Base-by-base conservation (phyloP, 2,113 vertebrate genomes). In the Phalacrocorax carbo region DNA sequence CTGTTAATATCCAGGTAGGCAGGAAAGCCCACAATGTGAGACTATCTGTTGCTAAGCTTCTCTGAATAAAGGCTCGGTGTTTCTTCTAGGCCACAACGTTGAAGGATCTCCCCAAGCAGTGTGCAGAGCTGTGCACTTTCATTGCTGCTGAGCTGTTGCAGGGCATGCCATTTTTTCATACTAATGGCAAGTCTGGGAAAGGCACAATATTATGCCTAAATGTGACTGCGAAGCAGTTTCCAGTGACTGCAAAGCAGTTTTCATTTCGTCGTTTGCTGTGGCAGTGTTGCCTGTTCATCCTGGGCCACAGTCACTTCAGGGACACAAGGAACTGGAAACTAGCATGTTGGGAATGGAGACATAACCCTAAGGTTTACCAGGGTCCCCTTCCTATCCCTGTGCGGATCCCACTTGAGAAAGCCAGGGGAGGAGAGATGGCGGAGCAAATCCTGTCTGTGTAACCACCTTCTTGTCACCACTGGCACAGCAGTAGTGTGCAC, bases 401-500 rank as follows among this genome's bases (percentile, higher is more conserved):
- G 18, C 27, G 68, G 40, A 75, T 72, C 6, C 16, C 6, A n/a
- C 23, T 32, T 32, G 57, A 72, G 57, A 57, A 54, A 70, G 25
- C 15, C n/a, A 42, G 26, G 18, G 62, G 17, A 76, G 64, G 26
- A 55, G 19, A 61, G 49, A 13, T 9, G 44, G 27, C 32, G 78
- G 40, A 26, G 20, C 20, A 66, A 20, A 19, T 55, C 0, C 0
- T 36, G 9, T 10, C 58, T 86, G 29, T 42, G 22, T 46, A 78
- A 55, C 55, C 34, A 55, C 34, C 27, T 88, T 64, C 36, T 58
- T 3, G 6, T 20, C 42, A 21, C 38, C 1, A 1, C 17, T 44
- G 49, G 18, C 0, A 2, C 36, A n/a, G 61, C 2, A 3, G 30
- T 54, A 52, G 15, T 13, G 25, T 12, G 27, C 21, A 29, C 1